Percentiles rank a stretch among this genome's conserved stretches.
Conservation (phyloP, 2,113 vertebrate species). For the Scophthalmus maximus region DNA sequence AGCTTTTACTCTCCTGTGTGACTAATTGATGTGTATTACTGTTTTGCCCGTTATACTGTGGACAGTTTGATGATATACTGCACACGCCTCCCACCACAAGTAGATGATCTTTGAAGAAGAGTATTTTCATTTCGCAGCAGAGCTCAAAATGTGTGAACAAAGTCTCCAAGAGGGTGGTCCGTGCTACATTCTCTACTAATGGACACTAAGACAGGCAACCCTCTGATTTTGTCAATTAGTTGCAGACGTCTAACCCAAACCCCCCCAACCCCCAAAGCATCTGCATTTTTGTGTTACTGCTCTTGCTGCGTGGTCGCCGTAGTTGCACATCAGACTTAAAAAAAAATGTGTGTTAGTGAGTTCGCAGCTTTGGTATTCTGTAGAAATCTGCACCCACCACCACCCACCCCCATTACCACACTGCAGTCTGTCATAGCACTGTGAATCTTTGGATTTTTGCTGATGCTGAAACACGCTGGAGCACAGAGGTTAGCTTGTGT, state of each 20-base stretch:
- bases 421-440: constrained; percentile 46
- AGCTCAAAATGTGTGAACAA: constrained; percentile 31
- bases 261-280: constrained; percentile 25
- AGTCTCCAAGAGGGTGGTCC: constrained; percentile 60
- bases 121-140: neutral
- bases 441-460: constrained; percentile 52
- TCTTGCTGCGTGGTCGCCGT: constrained; percentile 52
- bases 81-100: constrained; percentile 3
- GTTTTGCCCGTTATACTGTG: constrained; percentile 12
- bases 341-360: too few relatives aligned
- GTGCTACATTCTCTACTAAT: constrained; percentile 66
- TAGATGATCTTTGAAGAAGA: constrained; percentile 14
- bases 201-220: constrained; percentile 61
- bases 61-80: constrained; percentile 21
- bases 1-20: constrained; percentile 6
- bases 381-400: constrained; percentile 34
- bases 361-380: constrained; percentile 53
- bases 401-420: constrained; percentile 31
- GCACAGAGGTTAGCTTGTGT: constrained; percentile 55
- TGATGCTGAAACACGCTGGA: constrained; percentile 58
- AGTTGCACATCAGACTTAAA: constrained; percentile 45
- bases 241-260: constrained; percentile 49
- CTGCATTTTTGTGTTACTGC: constrained; percentile 68
- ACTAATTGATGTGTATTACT: constrained; percentile 11
- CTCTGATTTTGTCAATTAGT: constrained; percentile 72